Conservation (phyloP, 2,888 invertebrate genomes). For the Hoplodrina ambigua region DNA sequence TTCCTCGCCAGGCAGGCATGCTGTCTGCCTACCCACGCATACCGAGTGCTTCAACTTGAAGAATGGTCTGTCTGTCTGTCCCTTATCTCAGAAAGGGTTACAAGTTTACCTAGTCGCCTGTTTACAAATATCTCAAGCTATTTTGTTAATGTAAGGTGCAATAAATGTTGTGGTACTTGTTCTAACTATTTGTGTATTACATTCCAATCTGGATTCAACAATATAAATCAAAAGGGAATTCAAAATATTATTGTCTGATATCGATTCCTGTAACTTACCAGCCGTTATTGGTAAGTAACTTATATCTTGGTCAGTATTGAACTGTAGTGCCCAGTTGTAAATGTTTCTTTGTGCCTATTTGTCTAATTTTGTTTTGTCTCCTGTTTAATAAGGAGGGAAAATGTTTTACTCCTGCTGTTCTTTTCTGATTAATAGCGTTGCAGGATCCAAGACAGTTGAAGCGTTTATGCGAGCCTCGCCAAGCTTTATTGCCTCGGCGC, state of each 20-base stretch:
- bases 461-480: no score
- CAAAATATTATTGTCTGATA: constrained; percentile 26
- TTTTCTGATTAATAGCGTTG: no score
- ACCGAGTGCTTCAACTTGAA: constrained; percentile 47
- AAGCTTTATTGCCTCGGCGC: no score
- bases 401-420: no score
- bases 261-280: constrained; percentile 21
- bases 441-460: no score
- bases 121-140: constrained; percentile 29
- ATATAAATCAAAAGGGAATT: constrained; percentile 33
- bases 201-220: constrained; percentile 28
- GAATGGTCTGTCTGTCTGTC: constrained; percentile 57
- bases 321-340: no score
- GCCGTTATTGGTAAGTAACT: not conserved
- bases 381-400: no score
- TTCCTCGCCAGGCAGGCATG: constrained; percentile 49
- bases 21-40: constrained; percentile 58
- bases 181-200: constrained; percentile 27
- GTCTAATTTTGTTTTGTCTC: no score
- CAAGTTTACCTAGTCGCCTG: constrained; percentile 49
- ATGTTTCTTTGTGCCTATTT: no score
- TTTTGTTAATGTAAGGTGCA: constrained; percentile 38
- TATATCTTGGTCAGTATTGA: not conserved
- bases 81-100: constrained; percentile 49
- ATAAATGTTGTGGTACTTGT: constrained; percentile 32